Base-by-base conservation (phyloP, 2,797 vertebrate genomes). In the Propithecus deckenii region DNA sequence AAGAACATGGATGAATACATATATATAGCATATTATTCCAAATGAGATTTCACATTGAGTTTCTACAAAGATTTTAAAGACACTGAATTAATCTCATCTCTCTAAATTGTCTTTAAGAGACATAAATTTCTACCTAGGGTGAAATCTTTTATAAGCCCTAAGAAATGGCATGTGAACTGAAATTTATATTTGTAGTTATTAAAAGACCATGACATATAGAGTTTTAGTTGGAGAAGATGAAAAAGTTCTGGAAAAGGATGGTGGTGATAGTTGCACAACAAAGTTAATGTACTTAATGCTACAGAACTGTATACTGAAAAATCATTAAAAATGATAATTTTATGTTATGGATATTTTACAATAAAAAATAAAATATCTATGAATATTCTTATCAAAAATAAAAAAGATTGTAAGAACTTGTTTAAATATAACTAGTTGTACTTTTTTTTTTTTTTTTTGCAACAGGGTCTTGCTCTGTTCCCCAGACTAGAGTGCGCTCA, bases 111-210 rank as follows among this genome's bases (percentile, higher is more conserved):
- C 41, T 75, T 84, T 76, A 87, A 94, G 71, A 93, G 46, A 93
- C 4, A 79, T 13, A 69, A 48, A 81, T 48, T 71, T 86, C 32
- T 46, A 46, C 43, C 61, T 57, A 83, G 15, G 86, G 35, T 35
- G 46, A 95, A 88, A 43, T 93, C 38, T 69, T 95, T 91, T 15
- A 72, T 38, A 94, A 91, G 78, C 20, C 38, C 38, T 92, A 63
- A 79, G 84, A 83, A 94, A 87, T 74, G 65, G 17, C 78, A 57
- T 5, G 22, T 76, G 50, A 67, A 46, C 28, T 48, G 52, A 30
- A 95, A 96, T 87, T 92, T 75, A 65, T 52, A 89, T 61, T 50
- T 80, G 61, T 50, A 91, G 11, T 61, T 50, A 50, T 92, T 93
- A 81, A 94, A 80, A 94, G n/a, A 65, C 13, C 6, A 4, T 76